phyloP scores from a whole-genome alignment of 2,113 vertebrate genomes.

The Lucifuga dentata region DNA sequence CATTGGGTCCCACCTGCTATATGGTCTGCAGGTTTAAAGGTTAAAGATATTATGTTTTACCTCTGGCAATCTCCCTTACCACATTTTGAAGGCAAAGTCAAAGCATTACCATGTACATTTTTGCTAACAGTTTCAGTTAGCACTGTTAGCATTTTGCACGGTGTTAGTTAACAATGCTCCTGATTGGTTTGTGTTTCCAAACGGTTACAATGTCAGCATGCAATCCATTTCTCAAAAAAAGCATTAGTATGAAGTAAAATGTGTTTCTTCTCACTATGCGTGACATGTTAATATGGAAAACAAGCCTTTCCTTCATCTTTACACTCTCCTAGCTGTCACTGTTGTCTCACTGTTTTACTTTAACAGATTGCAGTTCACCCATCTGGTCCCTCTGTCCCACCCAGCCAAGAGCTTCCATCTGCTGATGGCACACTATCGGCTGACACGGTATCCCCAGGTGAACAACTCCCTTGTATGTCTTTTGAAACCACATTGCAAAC shows the following conservation, averaged over 20 bases:
- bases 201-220: slow-evolving; percentile 60
- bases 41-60: background rate
- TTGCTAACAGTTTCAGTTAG: background rate
- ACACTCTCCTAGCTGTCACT: slow-evolving; percentile 46
- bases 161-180: slow-evolving; percentile 14
- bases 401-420: slow-evolving; percentile 61
- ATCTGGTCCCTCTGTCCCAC: slow-evolving; percentile 45
- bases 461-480: slow-evolving; percentile 41
- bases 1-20: background rate
- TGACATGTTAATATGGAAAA: slow-evolving; percentile 35
- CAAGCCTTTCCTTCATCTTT: slow-evolving; percentile 20
- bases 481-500: slow-evolving; percentile 44
- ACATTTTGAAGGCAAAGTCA: background rate
- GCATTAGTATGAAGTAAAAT: slow-evolving; percentile 59
- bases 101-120: background rate
- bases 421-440: slow-evolving; percentile 47
- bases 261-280: slow-evolving; percentile 51
- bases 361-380: slow-evolving; percentile 62
- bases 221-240: slow-evolving; percentile 56
- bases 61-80: background rate
- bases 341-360: slow-evolving; percentile 58
- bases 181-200: slow-evolving; percentile 46
- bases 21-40: background rate
- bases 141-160: slow-evolving; percentile 7
- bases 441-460: slow-evolving; percentile 54